A percentile compares a stretch with the other conserved stretches of the same genome.
These are phyloP conservation scores for Oncorhynchus keta DNA, from an alignment of 2,113 vertebrate genomes.

Conservation along the genomic window DNA sequence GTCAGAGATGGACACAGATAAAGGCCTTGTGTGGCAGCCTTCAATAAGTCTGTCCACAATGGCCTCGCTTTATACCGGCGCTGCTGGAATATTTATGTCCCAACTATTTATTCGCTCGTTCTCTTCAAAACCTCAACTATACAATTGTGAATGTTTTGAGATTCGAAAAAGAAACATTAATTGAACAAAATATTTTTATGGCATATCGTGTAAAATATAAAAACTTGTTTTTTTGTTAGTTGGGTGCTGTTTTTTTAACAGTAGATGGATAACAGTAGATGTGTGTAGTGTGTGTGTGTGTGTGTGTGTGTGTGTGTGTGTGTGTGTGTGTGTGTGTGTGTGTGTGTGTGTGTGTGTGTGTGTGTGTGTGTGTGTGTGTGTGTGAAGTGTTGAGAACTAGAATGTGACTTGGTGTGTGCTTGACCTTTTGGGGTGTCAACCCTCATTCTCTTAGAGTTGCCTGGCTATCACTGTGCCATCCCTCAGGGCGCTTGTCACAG, in stretches of 20 bases:
- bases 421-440: conserved; percentile 29
- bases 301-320: not conserved
- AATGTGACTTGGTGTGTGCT: not conserved
- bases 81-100: conserved; percentile 37
- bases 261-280: too few relatives aligned
- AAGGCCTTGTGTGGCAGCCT: conserved; percentile 33
- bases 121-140: conserved; percentile 18
- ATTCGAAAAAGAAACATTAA: conserved; percentile 19
- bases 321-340: too few relatives aligned
- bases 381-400: not conserved
- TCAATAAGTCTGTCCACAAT: conserved; percentile 32
- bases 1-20: conserved; percentile 13
- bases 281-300: not conserved
- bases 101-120: conserved; percentile 41
- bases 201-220: not conserved
- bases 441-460: not conserved
- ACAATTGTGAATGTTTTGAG: conserved; percentile 19
- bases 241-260: too few relatives aligned
- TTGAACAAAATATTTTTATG: not conserved
- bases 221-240: not conserved
- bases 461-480: conserved; percentile 12
- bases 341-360: too few relatives aligned
- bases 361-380: too few relatives aligned
- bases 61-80: conserved; percentile 14
- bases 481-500: conserved; percentile 2